Percentiles rank a stretch among this genome's conserved stretches.
Evolutionary conservation across 2,113 vertebrate species (phyloP).

Genomic region (Sminthopsis crassicaudata): DNA sequence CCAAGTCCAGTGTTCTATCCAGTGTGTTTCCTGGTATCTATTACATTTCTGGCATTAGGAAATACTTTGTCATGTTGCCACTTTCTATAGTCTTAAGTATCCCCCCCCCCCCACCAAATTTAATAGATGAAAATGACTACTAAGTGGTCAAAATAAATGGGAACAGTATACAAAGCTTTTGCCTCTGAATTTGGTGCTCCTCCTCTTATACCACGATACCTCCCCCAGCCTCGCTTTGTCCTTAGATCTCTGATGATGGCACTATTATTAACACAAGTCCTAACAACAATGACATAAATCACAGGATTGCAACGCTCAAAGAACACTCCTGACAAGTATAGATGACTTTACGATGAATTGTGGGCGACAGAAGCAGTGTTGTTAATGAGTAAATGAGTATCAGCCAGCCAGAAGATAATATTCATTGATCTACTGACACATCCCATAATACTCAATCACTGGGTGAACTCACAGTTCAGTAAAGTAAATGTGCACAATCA

Average conservation of each 20-base stretch:
- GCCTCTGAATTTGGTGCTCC: neutral
- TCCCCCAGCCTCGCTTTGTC: neutral
- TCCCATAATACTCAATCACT: constrained; percentile 25
- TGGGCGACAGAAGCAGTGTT: neutral
- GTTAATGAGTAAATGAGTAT: neutral
- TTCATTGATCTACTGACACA: neutral
- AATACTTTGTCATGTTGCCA: neutral
- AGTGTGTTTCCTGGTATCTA: neutral
- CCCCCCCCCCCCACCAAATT: neutral
- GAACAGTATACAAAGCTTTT: neutral
- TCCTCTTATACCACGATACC: neutral
- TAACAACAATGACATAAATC: neutral
- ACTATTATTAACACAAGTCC: neutral
- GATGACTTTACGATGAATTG: neutral
- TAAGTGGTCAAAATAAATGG: neutral
- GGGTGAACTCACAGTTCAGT: neutral
- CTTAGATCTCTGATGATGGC: neutral
- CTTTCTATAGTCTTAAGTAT: neutral
- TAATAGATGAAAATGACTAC: neutral
- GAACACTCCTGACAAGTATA: neutral
- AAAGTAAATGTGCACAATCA: neutral
- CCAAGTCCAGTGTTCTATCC: neutral
- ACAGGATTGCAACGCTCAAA: neutral
- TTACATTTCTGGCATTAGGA: neutral
- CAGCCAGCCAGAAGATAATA: neutral